Evolutionary conservation across 2,113 vertebrate species (phyloP).

Genomic region (Acinonyx jubatus): DNA sequence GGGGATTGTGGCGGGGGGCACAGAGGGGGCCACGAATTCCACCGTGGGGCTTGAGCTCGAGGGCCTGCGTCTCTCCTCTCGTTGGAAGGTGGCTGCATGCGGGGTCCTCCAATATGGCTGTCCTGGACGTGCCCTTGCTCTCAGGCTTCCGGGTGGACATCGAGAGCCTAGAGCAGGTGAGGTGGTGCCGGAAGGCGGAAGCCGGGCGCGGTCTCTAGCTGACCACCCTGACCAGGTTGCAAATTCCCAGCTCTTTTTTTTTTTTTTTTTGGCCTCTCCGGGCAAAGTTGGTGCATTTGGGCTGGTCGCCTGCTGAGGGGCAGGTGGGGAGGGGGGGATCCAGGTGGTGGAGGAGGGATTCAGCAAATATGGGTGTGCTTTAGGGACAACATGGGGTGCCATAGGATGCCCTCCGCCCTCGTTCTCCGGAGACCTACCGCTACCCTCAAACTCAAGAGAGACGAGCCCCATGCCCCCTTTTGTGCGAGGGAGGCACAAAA

Average conservation of each 20-base stretch:
- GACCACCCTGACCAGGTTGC: not conserved
- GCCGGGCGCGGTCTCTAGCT: not conserved
- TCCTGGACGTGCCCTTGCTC: constrained; percentile 93
- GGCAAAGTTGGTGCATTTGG: not conserved
- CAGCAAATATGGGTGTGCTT: not conserved
- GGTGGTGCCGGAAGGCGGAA: not conserved
- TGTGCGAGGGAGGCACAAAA: not conserved
- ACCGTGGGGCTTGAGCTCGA: not conserved
- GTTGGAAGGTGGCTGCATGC: constrained; percentile 91
- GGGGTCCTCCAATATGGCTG: constrained; percentile 96
- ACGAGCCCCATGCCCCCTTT: not conserved
- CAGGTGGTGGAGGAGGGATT: not conserved
- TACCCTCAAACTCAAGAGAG: not conserved
- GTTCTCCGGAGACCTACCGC: not conserved
- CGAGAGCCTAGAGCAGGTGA: constrained; percentile 94
- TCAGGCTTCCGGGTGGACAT: constrained; percentile 92
- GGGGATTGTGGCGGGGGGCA: too few species aligned
- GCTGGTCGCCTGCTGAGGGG: not conserved
- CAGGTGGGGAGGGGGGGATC: too few species aligned
- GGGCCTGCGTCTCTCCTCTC: not conserved
- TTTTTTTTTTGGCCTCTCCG: not conserved
- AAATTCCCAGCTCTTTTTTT: not conserved
- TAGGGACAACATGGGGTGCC: not conserved
- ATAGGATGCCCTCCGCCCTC: not conserved
- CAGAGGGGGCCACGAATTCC: rapidly evolving